A percentile compares a stretch with the other conserved stretches of the same genome.
Evolutionary conservation across 2,113 vertebrate genomes (phyloP).

Genomic region (Panthera uncia): DNA sequence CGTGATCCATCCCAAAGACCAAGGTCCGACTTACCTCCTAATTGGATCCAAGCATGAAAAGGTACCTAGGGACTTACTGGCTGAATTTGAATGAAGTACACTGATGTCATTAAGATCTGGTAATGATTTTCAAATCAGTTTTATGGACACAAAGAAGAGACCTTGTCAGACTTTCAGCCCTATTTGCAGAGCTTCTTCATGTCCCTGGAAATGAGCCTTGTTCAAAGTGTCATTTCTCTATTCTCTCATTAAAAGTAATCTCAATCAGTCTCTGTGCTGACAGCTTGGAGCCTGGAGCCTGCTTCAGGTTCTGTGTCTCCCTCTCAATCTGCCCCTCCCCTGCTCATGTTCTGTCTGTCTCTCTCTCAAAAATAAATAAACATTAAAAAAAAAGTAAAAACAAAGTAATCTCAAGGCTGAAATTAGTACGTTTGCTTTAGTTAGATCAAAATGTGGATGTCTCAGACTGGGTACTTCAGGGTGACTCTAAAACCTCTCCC

Average conservation of each 20-base stretch:
- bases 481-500: background rate
- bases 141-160: constrained; percentile 4
- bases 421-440: background rate
- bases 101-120: background rate
- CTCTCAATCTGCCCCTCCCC: no score
- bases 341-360: no score
- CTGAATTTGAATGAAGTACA: background rate
- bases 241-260: background rate
- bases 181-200: background rate
- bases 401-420: background rate
- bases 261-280: background rate
- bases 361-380: no score
- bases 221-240: background rate
- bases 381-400: no score
- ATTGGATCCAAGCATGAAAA: constrained; percentile 95
- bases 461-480: background rate
- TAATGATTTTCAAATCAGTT: background rate
- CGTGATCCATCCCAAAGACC: constrained; percentile 92
- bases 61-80: constrained; percentile 80
- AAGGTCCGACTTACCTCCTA: constrained; percentile 94
- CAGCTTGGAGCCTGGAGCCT: no score
- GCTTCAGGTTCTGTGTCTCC: no score
- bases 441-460: background rate
- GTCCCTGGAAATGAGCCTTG: background rate
- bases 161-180: background rate